Evolutionary conservation across 2,888 invertebrate genomes (phyloP).

Genomic region (Ophion costatus): DNA sequence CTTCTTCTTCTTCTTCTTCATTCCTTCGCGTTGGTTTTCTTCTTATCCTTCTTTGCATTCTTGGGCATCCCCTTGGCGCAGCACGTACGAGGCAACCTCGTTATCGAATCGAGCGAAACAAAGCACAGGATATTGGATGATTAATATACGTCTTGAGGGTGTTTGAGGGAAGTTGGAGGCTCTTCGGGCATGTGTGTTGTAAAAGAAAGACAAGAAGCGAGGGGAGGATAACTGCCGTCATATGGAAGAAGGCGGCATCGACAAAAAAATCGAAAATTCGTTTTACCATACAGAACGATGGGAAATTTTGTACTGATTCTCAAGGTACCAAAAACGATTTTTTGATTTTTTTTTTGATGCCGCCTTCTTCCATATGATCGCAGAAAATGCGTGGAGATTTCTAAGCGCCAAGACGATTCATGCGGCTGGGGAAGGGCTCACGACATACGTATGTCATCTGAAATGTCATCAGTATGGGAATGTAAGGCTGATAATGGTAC

Average conservation of each 20-base stretch:
- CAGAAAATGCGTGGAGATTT: neutral
- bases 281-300: too few species aligned
- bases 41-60: conserved; percentile 9
- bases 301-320: too few species aligned
- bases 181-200: neutral
- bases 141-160: neutral
- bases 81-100: conserved; percentile 39
- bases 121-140: conserved; percentile 6
- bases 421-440: neutral
- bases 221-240: neutral
- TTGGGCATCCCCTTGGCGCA: neutral
- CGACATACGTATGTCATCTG: neutral
- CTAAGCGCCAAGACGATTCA: neutral
- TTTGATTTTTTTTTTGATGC: too few species aligned
- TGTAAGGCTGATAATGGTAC: neutral
- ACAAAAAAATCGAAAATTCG: too few species aligned
- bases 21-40: neutral
- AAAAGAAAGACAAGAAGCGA: neutral
- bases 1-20: neutral
- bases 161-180: neutral
- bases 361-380: too few species aligned
- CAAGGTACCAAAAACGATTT: too few species aligned
- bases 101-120: conserved; percentile 51
- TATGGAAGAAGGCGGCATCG: too few species aligned
- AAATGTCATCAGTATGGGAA: neutral